Percentiles rank a stretch among this genome's conserved stretches.
These are phyloP conservation scores for Abramis brama DNA, from an alignment of 2,113 vertebrate species.

Conservation along the genomic window DNA sequence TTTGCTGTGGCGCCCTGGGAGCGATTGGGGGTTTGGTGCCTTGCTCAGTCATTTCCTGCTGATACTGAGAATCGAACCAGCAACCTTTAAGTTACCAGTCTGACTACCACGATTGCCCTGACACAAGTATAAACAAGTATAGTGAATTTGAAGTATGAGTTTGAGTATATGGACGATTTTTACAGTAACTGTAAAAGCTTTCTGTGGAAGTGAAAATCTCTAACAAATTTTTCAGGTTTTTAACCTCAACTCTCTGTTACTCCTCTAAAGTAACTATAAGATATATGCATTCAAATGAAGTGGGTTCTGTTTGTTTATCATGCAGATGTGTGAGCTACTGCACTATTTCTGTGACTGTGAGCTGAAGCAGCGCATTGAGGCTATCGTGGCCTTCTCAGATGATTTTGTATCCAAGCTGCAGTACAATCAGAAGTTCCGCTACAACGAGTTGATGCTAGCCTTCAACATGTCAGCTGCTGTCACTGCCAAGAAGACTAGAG, in stretches of 20 bases:
- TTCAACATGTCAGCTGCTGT: conserved; percentile 97
- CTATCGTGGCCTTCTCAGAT: conserved; percentile 95
- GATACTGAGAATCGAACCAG: no score
- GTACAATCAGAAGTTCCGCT: conserved; percentile 95
- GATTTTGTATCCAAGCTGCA: conserved; percentile 92
- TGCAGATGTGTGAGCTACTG: conserved; percentile 95
- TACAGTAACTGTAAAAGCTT: background rate
- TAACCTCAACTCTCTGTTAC: background rate
- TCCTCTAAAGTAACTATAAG: background rate
- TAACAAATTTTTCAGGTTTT: background rate
- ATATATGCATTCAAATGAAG: conserved; percentile 72
- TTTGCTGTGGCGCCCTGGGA: no score
- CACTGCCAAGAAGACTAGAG: conserved; percentile 94
- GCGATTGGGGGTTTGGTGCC: no score
- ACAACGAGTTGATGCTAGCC: conserved; percentile 95
- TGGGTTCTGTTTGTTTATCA: conserved; percentile 66
- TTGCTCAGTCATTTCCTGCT: no score
- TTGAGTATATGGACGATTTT: background rate
- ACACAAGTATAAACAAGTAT: background rate
- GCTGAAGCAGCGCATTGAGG: conserved; percentile 91
- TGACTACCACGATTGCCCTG: no score
- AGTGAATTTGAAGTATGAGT: background rate
- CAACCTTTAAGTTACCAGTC: no score
- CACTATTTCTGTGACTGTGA: conserved; percentile 98
- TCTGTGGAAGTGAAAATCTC: background rate